phyloP scores from a whole-genome alignment of 2,888 invertebrate species.

The Cosmia pyralina region DNA sequence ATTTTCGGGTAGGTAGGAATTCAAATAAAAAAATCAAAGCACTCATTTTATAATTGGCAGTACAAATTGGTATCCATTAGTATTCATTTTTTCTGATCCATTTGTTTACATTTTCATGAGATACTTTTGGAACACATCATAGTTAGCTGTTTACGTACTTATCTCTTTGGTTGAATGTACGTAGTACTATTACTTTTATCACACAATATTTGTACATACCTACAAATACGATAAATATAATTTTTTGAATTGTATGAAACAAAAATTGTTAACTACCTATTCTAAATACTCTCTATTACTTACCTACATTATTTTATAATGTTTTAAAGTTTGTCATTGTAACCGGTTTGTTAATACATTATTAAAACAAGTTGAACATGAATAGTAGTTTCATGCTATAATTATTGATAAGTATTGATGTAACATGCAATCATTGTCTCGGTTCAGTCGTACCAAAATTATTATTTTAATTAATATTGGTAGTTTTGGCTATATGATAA shows the following conservation, averaged over 20 bases:
- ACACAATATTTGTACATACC: background rate
- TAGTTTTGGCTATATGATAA: background rate
- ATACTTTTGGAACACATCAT: background rate
- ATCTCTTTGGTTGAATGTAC: background rate
- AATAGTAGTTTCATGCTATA: background rate
- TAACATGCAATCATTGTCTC: background rate
- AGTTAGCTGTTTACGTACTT: background rate
- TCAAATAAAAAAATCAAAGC: background rate
- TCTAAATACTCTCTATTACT: background rate
- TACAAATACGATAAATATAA: background rate
- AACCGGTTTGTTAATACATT: background rate
- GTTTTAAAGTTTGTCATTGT: background rate
- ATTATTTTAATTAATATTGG: conserved; percentile 3
- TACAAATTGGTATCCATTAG: background rate
- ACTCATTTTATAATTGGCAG: background rate
- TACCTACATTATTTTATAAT: background rate
- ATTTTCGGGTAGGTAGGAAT: too few species aligned
- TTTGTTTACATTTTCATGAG: background rate
- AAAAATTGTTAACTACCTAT: background rate
- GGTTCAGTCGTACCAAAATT: background rate
- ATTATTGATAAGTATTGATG: background rate
- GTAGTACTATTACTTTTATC: background rate
- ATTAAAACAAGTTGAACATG: background rate
- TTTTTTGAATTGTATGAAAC: background rate
- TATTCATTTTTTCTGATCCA: background rate